Base-by-base conservation (phyloP, 1,140 invertebrate genomes). In the Micrasema longulum region DNA sequence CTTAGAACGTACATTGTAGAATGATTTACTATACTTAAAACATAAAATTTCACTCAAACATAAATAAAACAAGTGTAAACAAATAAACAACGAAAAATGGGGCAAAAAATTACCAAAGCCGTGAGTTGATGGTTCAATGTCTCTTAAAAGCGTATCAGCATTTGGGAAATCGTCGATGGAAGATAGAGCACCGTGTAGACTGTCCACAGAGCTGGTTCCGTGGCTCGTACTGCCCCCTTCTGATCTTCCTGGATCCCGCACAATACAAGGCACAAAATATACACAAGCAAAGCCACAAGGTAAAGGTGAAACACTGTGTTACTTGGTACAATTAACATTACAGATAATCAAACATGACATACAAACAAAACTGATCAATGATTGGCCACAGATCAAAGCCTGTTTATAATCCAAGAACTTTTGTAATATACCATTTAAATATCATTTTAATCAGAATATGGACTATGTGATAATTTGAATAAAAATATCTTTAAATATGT, bases 71-170 rank as follows among this genome's bases (percentile, higher is more conserved):
- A 52, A 78, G n/a, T n/a, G n/a, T n/a, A n/a, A 64, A 71, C n/a
- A 60, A 11, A 70, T 55, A 38, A 50, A 57, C 45, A 66, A 70
- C 31, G 71, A 76, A 57, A 57, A 53, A 78, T 78, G 67, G 79
- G 77, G 76, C 77, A 78, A 77, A 77, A 78, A 82, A 78, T 85
- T 84, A 84, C 86, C 82, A 80, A 86, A 85, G 75, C 80, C 76
- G 77, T 80, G 80, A 83, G 83, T 83, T 50, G 81, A 80, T 63
- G 82, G 82, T 76, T 85, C 83, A 76, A 85, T 80, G 76, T 84
- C 82, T 78, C 80, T 75, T 81, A 82, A 83, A 76, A 73, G 71
- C 77, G 74, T 47, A 62, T 84, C 84, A 9, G 82, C 81, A 11
- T 81, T 82, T 60, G 72, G 69, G 77, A 81, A 83, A 79, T 85